Base-by-base conservation (phyloP, 2,113 vertebrate genomes). In the Nerophis lumbriciformis region DNA sequence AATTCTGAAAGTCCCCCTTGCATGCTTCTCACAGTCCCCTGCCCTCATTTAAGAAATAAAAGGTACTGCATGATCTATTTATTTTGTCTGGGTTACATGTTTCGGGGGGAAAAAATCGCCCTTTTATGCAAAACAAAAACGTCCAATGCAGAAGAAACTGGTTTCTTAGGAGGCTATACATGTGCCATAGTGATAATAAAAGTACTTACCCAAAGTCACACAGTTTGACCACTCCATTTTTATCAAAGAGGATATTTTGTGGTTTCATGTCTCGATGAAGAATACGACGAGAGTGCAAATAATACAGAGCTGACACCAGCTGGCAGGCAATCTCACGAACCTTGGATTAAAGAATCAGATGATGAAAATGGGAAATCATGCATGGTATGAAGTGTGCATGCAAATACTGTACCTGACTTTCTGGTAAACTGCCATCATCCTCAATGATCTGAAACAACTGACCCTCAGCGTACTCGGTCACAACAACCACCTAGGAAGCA, bases 251-350 rank as follows among this genome's bases (percentile, higher is more conserved):
- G 66, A 99, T 97, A 71, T 99, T 99, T 84, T 99, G 95, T 19
- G 97, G 97, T 70, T 99, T 99, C 93, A 99, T 94, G 89, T 99
- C 97, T 0, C 95, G 93, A 69, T 98, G 96, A 65, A 99, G 92
- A 75, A 99, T 98, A 4, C 95, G 94, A 77, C 96, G 94, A 51
- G 94, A 98, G 74, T 99, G 97, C 69, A 99, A 87, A 76, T 99
- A 98, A 75, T 97, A 96, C 45, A 98, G 89, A 53, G 97, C 97
- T 1, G 97, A 99, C 14, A 98, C 91, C 73, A 99, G 87, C 19
- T 99, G 97, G 70, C 94, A 93, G 53, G 96, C 95, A 19, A 99
- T 95, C 62, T 83, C 83, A 63, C 86, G 83, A 13, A 99, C 95
- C 96, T 98, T 28, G 63, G 4, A 14, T 38, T 48, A 63, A 53